Conservation (phyloP, 2,113 vertebrate species). For the Lepisosteus oculatus region DNA sequence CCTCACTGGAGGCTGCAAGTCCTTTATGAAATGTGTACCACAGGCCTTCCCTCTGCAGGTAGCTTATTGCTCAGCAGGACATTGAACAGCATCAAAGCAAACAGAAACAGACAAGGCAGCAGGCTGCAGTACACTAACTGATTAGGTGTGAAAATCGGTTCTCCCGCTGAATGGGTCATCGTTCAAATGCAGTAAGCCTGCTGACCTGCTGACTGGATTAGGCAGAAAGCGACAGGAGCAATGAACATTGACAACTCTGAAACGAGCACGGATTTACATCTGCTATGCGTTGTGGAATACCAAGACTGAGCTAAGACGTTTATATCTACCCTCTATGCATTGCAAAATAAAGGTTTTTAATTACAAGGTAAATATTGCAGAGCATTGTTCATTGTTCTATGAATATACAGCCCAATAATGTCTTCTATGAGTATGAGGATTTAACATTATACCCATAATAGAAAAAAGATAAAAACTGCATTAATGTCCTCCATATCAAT, state of each 20-base stretch:
- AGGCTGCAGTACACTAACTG: constrained; percentile 3
- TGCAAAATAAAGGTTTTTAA: no score
- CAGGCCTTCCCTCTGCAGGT: background rate
- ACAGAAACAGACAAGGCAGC: background rate
- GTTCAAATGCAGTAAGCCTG: constrained; percentile 3
- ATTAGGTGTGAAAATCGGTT: constrained; percentile 22
- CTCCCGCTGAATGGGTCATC: constrained; percentile 17
- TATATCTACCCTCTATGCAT: no score
- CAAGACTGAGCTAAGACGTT: no score
- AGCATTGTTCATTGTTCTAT: no score
- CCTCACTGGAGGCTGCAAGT: constrained; percentile 1
- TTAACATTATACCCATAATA: no score
- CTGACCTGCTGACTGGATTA: constrained; percentile 7
- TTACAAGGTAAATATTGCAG: no score
- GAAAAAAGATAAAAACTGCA: no score
- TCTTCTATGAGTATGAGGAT: no score
- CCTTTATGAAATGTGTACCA: background rate
- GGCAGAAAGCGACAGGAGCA: constrained; percentile 14
- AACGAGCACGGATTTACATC: no score
- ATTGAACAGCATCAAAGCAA: constrained; percentile 18
- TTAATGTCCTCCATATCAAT: no score
- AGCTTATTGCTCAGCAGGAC: constrained; percentile 18
- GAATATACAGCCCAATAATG: no score
- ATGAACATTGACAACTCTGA: background rate
- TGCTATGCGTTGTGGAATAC: no score